phyloP scores from a whole-genome alignment of 2,888 invertebrate genomes.

The Eulithis testata region DNA sequence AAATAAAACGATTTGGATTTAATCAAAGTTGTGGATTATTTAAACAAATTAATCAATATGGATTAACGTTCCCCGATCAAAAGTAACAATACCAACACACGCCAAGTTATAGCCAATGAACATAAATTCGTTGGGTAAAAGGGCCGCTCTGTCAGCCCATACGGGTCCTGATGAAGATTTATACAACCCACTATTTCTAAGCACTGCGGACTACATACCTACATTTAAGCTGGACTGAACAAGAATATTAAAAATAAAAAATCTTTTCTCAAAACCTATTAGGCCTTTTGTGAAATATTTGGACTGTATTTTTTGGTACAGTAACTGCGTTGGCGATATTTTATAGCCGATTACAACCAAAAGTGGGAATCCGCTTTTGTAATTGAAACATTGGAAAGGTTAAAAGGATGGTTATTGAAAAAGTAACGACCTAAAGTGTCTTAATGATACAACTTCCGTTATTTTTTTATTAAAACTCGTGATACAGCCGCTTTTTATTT shows the following conservation, averaged over 20 bases:
- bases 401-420: neutral
- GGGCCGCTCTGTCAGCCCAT: constrained; percentile 51
- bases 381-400: constrained; percentile 19
- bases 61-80: constrained; percentile 24
- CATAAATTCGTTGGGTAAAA: constrained; percentile 56
- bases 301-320: no score
- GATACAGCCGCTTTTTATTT: no score
- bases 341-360: constrained; percentile 21
- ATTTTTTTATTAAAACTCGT: no score
- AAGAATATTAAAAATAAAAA: no score
- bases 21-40: neutral
- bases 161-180: constrained; percentile 69
- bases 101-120: constrained; percentile 54
- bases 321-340: constrained; percentile 19
- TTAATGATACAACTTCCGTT: neutral
- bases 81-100: constrained; percentile 40
- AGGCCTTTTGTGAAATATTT: no score
- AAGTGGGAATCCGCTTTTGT: constrained; percentile 10
- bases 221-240: neutral
- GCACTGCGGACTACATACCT: constrained; percentile 3
- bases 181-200: constrained; percentile 41
- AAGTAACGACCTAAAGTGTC: neutral
- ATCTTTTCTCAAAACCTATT: no score
- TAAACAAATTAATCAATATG: constrained; percentile 6
- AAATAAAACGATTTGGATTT: no score